phyloP scores from a whole-genome alignment of 1,140 invertebrate species.

The Belonocnema kinseyi region DNA sequence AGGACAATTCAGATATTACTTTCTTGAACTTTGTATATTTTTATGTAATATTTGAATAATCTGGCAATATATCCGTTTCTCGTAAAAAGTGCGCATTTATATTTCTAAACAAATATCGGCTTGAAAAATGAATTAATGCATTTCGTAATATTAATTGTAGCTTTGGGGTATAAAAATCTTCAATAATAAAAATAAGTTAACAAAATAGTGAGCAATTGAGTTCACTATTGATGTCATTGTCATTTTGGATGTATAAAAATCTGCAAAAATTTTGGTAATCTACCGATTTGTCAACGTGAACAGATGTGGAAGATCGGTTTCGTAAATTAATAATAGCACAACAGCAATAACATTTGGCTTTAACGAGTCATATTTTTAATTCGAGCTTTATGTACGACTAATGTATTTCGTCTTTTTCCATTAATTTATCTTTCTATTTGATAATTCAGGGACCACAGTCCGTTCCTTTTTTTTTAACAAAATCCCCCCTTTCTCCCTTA shows the following conservation, averaged over 20 bases:
- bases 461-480: too few relatives aligned
- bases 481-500: too few relatives aligned
- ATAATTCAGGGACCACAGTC: neutral
- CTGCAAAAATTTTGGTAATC: neutral
- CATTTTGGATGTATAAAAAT: neutral
- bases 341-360: neutral
- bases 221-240: neutral
- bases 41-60: too few relatives aligned
- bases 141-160: too few relatives aligned
- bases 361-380: neutral
- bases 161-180: neutral
- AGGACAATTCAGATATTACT: neutral
- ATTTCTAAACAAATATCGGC: too few relatives aligned
- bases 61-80: too few relatives aligned
- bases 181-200: neutral
- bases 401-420: neutral
- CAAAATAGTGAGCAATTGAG: neutral
- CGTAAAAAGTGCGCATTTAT: too few relatives aligned
- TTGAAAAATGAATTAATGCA: too few relatives aligned
- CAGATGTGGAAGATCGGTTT: neutral
- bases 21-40: too few relatives aligned
- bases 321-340: neutral
- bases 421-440: neutral
- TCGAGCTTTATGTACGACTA: neutral
- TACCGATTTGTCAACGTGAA: constrained; percentile 20